These are phyloP conservation scores for Motacilla tschutschensis DNA, from an alignment of 2,113 vertebrate genomes.

Conservation along the genomic window DNA sequence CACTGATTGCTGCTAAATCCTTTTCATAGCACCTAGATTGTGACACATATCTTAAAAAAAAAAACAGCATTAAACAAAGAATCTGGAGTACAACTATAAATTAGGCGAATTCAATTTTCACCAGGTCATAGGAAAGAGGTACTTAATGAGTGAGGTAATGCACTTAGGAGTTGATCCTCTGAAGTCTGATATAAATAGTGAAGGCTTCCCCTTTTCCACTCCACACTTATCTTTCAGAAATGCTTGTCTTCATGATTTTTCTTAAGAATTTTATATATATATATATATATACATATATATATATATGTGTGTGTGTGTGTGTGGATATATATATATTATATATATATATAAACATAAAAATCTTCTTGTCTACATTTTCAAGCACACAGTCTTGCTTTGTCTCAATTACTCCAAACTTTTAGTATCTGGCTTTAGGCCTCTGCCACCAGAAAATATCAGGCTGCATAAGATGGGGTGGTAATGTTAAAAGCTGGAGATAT, in stretches of 20 bases:
- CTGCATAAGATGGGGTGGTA: not conserved
- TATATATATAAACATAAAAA: not conserved
- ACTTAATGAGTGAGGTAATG: not conserved
- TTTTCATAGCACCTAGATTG: not conserved
- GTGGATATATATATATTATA: no score
- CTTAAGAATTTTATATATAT: not conserved
- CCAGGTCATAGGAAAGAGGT: not conserved
- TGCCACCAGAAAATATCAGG: not conserved
- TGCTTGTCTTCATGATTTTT: not conserved
- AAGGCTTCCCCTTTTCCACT: not conserved
- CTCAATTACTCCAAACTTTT: not conserved
- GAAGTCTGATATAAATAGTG: not conserved
- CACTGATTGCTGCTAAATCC: not conserved
- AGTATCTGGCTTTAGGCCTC: not conserved
- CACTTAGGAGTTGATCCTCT: not conserved
- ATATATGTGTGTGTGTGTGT: no score
- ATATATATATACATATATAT: fast-evolving
- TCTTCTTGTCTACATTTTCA: not conserved
- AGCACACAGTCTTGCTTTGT: not conserved
- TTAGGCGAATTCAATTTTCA: not conserved
- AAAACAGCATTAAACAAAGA: not conserved
- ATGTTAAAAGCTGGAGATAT: not conserved
- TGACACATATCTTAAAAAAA: not conserved
- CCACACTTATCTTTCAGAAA: not conserved
- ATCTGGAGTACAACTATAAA: not conserved